Conservation (phyloP, 2,113 vertebrate genomes). For the Hippopotamus amphibius region DNA sequence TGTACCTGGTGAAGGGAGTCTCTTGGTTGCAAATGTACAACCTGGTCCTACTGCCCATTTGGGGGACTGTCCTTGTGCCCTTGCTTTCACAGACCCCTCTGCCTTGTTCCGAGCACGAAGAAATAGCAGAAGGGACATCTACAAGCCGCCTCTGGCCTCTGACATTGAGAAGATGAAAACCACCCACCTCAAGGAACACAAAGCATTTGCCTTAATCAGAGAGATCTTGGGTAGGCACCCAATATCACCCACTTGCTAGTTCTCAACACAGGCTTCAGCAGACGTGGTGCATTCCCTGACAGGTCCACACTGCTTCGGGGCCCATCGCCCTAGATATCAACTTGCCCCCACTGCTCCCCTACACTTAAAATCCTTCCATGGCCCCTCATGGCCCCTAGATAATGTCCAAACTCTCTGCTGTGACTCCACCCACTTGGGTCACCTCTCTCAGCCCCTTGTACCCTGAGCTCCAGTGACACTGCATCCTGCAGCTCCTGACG, state of each 20-base stretch:
- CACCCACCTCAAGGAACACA: constrained; percentile 93
- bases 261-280: not conserved
- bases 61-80: not conserved
- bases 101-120: constrained; percentile 86
- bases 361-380: not conserved
- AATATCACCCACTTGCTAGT: not conserved
- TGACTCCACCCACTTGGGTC: not conserved
- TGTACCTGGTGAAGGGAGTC: not conserved
- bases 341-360: not conserved
- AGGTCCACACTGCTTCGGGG: not conserved
- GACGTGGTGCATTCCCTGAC: fast-evolving
- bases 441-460: not conserved
- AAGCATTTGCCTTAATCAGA: constrained; percentile 92
- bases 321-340: not conserved
- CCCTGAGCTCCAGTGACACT: not conserved
- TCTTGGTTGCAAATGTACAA: not conserved
- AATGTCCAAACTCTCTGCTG: not conserved
- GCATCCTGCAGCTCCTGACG: not conserved
- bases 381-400: not conserved
- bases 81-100: constrained; percentile 86
- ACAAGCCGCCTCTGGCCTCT: constrained; percentile 90
- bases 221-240: constrained; percentile 92
- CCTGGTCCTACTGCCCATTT: not conserved
- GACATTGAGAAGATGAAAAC: constrained; percentile 93
- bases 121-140: constrained; percentile 91